Evolutionary conservation across 53 echinoderm and acorn worm genomes (phyloP).

Genomic region (Mesocentrotus franciscanus): DNA sequence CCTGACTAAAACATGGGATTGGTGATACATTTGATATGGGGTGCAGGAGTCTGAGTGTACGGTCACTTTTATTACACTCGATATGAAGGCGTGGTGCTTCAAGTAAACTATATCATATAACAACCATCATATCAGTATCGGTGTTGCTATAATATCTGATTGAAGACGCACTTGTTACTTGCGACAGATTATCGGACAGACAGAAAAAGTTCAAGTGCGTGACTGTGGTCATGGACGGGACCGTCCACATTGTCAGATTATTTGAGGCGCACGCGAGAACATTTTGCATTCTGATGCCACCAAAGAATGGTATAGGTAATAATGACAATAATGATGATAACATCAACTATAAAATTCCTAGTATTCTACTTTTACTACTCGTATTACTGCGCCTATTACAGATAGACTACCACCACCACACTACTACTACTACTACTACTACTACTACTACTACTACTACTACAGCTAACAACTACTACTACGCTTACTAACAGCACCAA

Average conservation of each 20-base stretch:
- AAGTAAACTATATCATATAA: background rate
- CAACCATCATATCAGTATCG: background rate
- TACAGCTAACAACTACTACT: conserved; percentile 14
- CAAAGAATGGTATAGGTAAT: no score
- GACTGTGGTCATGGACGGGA: background rate
- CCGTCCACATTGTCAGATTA: background rate
- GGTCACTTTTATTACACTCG: background rate
- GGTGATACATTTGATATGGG: background rate
- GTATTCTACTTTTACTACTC: conserved; percentile 1
- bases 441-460: background rate
- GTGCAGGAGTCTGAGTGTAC: background rate
- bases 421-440: conserved; percentile 35
- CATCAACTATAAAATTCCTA: background rate
- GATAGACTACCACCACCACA: background rate
- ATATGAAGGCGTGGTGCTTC: background rate
- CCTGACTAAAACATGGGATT: background rate
- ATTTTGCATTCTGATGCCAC: no score
- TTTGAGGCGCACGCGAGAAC: background rate
- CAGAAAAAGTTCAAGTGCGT: background rate
- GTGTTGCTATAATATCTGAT: background rate
- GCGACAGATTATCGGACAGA: background rate
- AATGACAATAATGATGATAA: no score
- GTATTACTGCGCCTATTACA: no score
- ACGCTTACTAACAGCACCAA: no score
- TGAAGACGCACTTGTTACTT: background rate